Percentiles rank a stretch among this genome's conserved stretches.
Conservation (phyloP, 2,113 vertebrate genomes). For the Odobenus rosmarus region DNA sequence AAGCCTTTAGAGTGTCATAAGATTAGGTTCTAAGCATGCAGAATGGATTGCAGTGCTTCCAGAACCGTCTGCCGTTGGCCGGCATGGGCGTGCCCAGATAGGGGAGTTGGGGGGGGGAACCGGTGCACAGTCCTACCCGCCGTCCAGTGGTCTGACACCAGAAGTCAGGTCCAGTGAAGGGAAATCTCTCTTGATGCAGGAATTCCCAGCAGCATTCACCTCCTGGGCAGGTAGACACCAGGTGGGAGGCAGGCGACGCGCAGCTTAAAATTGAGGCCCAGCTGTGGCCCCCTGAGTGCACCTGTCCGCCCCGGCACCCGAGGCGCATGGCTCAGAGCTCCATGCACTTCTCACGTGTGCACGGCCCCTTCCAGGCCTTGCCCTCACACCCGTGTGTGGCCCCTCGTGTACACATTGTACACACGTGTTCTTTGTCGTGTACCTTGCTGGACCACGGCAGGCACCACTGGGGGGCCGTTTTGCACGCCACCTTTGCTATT, state of each 20-base stretch:
- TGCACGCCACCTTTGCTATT: not conserved
- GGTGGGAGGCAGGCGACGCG: not conserved
- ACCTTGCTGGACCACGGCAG: rapidly evolving
- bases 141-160: rapidly evolving
- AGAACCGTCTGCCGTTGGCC: slow-evolving; percentile 62
- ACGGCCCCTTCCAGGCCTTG: rapidly evolving
- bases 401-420: rapidly evolving
- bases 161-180: not conserved
- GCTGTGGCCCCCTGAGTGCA: rapidly evolving
- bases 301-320: not conserved
- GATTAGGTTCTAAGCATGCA: slow-evolving; percentile 81
- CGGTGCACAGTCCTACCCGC: not conserved
- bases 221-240: not conserved
- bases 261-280: not conserved
- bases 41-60: slow-evolving; percentile 80
- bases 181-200: not conserved
- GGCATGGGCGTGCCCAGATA: rapidly evolving
- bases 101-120: not conserved
- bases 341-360: rapidly evolving
- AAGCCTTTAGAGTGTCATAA: slow-evolving; percentile 78
- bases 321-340: rapidly evolving
- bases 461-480: not conserved
- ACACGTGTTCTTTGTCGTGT: rapidly evolving
- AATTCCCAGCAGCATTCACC: rapidly evolving
- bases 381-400: rapidly evolving